Evolutionary conservation across 2,113 vertebrate species (phyloP).

Genomic region (Clarias magur): DNA sequence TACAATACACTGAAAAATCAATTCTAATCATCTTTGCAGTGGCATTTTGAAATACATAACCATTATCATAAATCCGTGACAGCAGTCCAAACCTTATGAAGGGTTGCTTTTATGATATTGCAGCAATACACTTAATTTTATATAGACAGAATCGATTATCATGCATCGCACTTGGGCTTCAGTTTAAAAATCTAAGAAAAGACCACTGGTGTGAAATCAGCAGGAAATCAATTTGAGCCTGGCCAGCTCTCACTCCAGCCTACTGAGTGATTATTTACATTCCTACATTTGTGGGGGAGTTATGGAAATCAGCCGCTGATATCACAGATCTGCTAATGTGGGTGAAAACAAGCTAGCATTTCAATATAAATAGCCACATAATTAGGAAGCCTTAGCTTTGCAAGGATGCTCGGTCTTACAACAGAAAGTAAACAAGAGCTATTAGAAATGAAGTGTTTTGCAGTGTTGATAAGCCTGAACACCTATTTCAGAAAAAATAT

Average conservation of each 20-base stretch:
- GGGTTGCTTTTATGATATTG: neutral
- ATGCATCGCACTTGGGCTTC: neutral
- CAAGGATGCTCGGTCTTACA: neutral
- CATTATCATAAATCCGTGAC: conserved; percentile 24
- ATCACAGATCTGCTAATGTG: conserved; percentile 7
- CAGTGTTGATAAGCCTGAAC: neutral
- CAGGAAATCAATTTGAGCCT: conserved; percentile 11
- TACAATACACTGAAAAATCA: conserved; percentile 34
- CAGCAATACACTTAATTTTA: conserved; percentile 8
- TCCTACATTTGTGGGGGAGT: neutral
- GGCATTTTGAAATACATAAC: conserved; percentile 9
- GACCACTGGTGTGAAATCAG: neutral
- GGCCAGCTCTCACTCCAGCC: neutral
- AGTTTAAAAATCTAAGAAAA: conserved; percentile 14
- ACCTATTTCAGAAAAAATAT: neutral
- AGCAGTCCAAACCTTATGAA: conserved; percentile 9
- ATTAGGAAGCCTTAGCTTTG: conserved; percentile 24
- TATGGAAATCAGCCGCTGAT: neutral
- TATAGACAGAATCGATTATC: neutral
- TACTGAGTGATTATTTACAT: conserved; percentile 10
- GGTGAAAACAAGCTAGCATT: neutral
- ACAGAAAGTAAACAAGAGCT: conserved; percentile 20
- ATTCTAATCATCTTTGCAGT: conserved; percentile 42
- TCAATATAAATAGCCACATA: conserved; percentile 28
- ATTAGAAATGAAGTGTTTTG: conserved; percentile 23